A percentile compares a stretch with the other conserved stretches of the same genome.
phyloP scores from a whole-genome alignment of 2,888 invertebrate species.

The Sialis fuliginosa region DNA sequence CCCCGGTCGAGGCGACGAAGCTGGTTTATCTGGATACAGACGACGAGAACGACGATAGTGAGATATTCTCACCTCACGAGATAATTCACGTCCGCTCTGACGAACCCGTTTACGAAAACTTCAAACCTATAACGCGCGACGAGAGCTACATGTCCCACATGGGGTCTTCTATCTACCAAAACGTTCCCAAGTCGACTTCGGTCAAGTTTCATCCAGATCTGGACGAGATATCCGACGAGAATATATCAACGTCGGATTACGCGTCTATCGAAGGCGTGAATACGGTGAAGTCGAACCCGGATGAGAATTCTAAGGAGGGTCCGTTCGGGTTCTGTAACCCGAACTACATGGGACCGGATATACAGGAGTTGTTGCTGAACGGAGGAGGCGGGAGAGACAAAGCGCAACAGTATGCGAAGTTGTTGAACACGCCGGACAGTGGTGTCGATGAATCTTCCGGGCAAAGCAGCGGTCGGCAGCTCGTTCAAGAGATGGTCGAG shows the following conservation, averaged over 20 bases:
- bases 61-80: conserved; percentile 20
- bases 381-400: conserved; percentile 2
- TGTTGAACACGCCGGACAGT: conserved; percentile 44
- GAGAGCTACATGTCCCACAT: conserved; percentile 38
- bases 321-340: conserved; percentile 58
- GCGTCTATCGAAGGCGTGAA: conserved; percentile 54
- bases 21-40: conserved; percentile 54
- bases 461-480: conserved; percentile 17
- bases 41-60: conserved; percentile 32
- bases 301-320: conserved; percentile 25
- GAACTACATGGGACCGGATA: conserved; percentile 53
- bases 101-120: conserved; percentile 25
- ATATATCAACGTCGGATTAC: conserved; percentile 54
- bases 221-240: conserved; percentile 33
- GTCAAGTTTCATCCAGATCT: conserved; percentile 37
- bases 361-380: conserved; percentile 20
- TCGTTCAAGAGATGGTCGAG: conserved; percentile 24
- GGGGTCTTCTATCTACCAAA: conserved; percentile 26
- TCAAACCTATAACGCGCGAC: conserved; percentile 30
- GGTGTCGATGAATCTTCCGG: conserved; percentile 32
- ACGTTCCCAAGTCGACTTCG: conserved; percentile 36
- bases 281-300: conserved; percentile 31
- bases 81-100: conserved; percentile 9
- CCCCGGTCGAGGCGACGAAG: conserved; percentile 47
- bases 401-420: conserved; percentile 21